Conservation (phyloP, 2,797 vertebrate genomes). For the Phrynocephalus forsythii region DNA sequence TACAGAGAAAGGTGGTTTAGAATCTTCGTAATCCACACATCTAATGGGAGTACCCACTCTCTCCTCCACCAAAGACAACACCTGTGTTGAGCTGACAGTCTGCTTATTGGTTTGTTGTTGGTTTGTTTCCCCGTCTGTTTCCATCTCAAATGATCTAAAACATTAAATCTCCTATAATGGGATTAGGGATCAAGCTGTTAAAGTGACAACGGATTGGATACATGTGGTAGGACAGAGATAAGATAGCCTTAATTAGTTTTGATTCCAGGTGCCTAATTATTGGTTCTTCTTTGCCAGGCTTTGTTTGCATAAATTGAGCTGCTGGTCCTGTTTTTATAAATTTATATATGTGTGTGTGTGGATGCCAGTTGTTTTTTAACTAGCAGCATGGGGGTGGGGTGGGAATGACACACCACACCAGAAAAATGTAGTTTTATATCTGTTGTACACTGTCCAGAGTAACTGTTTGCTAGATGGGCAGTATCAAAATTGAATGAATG, state of each 20-base stretch:
- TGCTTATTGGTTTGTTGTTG: too few species aligned
- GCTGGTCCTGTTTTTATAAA: not conserved
- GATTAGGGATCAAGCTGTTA: not conserved
- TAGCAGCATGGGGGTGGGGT: fast-evolving
- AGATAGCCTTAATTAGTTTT: slow-evolving; percentile 36
- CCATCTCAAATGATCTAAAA: not conserved
- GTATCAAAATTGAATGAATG: too few species aligned
- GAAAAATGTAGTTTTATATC: too few species aligned
- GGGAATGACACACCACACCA: fast-evolving
- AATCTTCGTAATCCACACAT: too few species aligned
- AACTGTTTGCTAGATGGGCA: too few species aligned
- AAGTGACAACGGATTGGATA: not conserved
- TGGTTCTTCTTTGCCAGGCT: not conserved
- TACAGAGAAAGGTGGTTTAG: not conserved
- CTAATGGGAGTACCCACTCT: too few species aligned
- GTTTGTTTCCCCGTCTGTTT: not conserved
- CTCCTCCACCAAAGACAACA: not conserved
- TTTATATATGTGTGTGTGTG: too few species aligned
- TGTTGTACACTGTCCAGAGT: too few species aligned
- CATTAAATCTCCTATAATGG: not conserved
- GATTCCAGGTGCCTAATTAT: slow-evolving; percentile 40
- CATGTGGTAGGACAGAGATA: not conserved
- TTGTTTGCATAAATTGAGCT: slow-evolving; percentile 20
- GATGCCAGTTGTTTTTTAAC: not conserved
- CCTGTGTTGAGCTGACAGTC: not conserved